Base-by-base conservation (phyloP, 2,797 vertebrate species). In the Odontamblyopus rebecca region DNA sequence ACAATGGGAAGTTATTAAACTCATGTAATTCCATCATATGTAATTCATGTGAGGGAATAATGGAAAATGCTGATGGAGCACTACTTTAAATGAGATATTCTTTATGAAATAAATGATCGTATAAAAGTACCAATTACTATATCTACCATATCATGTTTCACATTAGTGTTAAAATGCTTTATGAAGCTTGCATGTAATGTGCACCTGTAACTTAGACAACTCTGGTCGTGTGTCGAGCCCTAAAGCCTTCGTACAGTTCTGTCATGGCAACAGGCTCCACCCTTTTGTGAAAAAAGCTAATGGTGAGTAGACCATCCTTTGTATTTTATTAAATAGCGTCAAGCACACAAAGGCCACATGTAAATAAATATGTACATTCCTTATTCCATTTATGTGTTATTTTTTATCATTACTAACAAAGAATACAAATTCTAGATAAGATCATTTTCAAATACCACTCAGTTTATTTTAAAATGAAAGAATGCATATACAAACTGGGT, bases 221-320 rank as follows among this genome's bases (percentile, higher is more conserved):
- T 50, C 71, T 71, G 67, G 61, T 78, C 67, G 73, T 4, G 23
- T 44, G 74, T 56, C 79, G 77, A 68, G 26, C 23, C 8, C 0
- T 13, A 64, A 84, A 67, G 73, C 63, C 50, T n/a, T 69, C 56
- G 48, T 48, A 32, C 60, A 54, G 27, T 71, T 75, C 41, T 74
- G 68, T 67, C 75, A 26, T 72, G 74, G 76, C 73, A 75, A 82
- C 85, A 75, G 44, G 30, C 51, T 57, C 12, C 61, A 57, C 26
- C 38, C 61, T n/a, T 48, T 53, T 53, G 51, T 53, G 6, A 8
- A 53, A 54, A 54, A 53, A 19, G 7, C 8, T 3, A 7, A 23
- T 23, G 12, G 11, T 44, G 41, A 23, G 23, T 23, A 23, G 23
- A 23, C 23, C 23, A 23, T 23, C 23, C 23, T 23, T 26, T 56